phyloP scores from a whole-genome alignment of 35 echinoderm and acorn worm genomes.

The Lytechinus variegatus region DNA sequence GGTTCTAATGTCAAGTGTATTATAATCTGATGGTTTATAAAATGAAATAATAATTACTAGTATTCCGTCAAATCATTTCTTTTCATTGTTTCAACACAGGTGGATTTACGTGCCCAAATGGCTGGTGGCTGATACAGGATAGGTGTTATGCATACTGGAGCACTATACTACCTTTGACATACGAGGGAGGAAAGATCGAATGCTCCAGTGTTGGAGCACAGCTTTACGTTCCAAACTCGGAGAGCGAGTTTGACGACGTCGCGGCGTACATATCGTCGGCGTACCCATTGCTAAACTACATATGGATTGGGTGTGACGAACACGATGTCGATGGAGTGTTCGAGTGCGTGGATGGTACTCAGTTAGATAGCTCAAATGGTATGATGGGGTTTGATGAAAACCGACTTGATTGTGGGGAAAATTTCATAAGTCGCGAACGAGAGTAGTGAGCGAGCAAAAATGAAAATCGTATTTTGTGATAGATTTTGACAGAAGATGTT shows the following conservation, averaged over 20 bases:
- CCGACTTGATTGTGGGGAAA: too few relatives aligned
- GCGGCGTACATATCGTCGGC: background rate
- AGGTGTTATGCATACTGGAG: background rate
- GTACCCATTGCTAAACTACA: background rate
- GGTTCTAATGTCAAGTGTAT: too few relatives aligned
- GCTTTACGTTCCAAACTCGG: background rate
- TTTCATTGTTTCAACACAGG: background rate
- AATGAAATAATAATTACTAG: too few relatives aligned
- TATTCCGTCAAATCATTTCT: background rate
- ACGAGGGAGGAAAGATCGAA: background rate
- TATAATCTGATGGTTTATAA: too few relatives aligned
- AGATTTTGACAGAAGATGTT: too few relatives aligned
- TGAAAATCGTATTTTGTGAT: too few relatives aligned
- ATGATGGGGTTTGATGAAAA: background rate
- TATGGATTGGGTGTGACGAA: background rate
- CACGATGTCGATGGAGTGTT: background rate
- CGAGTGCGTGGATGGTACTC: background rate
- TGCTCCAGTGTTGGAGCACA: background rate
- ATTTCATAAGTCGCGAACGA: too few relatives aligned
- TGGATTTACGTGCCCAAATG: background rate
- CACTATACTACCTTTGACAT: background rate
- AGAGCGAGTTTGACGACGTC: background rate
- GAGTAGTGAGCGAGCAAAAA: too few relatives aligned
- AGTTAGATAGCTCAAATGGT: background rate
- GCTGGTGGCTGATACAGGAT: background rate